Conservation (phyloP, 2,113 vertebrate species). For the Phoenicopterus ruber region DNA sequence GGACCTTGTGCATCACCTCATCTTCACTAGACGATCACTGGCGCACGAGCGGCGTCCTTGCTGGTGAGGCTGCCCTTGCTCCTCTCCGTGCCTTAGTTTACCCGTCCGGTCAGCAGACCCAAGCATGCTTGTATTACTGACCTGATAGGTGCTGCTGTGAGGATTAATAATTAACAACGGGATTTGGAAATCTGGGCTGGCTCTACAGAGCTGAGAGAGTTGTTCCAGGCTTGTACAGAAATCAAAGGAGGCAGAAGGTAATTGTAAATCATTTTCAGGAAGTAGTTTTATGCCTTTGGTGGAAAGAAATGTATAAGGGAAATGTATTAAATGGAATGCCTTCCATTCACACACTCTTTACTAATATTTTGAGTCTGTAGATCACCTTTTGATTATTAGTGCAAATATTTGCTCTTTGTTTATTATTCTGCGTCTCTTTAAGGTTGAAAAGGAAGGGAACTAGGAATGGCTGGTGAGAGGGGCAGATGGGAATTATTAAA, state of each 20-base stretch:
- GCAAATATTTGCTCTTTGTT: constrained; percentile 42
- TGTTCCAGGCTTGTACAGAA: not conserved
- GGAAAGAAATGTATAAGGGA: not conserved
- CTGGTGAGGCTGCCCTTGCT: not conserved
- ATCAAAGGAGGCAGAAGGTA: constrained; percentile 33
- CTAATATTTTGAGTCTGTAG: not conserved
- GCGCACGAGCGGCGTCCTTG: fast-evolving
- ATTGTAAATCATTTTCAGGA: constrained; percentile 28
- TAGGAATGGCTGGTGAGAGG: not conserved
- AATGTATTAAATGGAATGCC: not conserved
- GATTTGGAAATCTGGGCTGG: not conserved
- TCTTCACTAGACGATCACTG: not conserved
- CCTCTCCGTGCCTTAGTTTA: not conserved
- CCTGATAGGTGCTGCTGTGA: not conserved
- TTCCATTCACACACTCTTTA: not conserved
- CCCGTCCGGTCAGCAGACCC: not conserved
- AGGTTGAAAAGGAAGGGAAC: not conserved
- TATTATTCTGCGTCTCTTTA: not conserved
- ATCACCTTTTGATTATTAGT: constrained; percentile 6
- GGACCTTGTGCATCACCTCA: not conserved
- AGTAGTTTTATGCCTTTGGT: not conserved
- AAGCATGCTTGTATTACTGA: not conserved
- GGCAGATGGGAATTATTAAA: constrained; percentile 36
- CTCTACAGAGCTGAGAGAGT: not conserved
- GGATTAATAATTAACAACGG: constrained; percentile 24